Evolutionary conservation across 2,888 invertebrate genomes (phyloP), one percentile per base, ranked within the genome.

Genomic region (Suillia variegata): DNA sequence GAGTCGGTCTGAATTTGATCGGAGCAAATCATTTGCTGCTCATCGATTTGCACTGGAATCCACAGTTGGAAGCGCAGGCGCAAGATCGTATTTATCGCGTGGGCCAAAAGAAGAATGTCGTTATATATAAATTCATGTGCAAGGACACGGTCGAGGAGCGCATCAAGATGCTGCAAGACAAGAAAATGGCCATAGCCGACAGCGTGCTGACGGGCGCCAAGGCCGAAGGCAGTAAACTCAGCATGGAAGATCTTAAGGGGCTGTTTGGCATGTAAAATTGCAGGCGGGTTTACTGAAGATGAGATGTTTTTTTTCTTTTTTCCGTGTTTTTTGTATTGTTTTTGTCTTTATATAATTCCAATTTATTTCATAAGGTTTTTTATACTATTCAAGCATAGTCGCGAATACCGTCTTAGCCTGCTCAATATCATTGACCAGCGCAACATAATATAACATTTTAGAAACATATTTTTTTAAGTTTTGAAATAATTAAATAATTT

Each of bases 1-100:
- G 97, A 22, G 96, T 96, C 15, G 98, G 98, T 0, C 84, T 98
- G 13, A 98, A 98, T 85, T 85, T 98, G 56, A 86, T 92, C 58
- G 98, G 97, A 2, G 98, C 91, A 1, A 96, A 93, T 84, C 94
- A 98, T 80, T 85, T 98, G 50, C 86, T 97, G 26, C 83, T 98
- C 31, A 81, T 96, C 20, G 98, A 98, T 83, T 87, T 95, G 55
- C 97, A 98, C 82, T 98, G 97, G 96, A 98, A 98, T 85, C 98
- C 98, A 0, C 96, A 97, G 74, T 83, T 98, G 49, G 98, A 98
- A 82, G 86, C 89, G 47, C 98, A 98, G 81, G 98, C 97, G 0
- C 94, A 93, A 83, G 98, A 98, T 83, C 85, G 98, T 62, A 90
- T 98, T 63, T 96, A 96, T 83, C 84, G 97, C 62, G 89, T 97